These are phyloP conservation scores for Nysson spinosus DNA, from an alignment of 2,888 invertebrate species.

Conservation along the genomic window DNA sequence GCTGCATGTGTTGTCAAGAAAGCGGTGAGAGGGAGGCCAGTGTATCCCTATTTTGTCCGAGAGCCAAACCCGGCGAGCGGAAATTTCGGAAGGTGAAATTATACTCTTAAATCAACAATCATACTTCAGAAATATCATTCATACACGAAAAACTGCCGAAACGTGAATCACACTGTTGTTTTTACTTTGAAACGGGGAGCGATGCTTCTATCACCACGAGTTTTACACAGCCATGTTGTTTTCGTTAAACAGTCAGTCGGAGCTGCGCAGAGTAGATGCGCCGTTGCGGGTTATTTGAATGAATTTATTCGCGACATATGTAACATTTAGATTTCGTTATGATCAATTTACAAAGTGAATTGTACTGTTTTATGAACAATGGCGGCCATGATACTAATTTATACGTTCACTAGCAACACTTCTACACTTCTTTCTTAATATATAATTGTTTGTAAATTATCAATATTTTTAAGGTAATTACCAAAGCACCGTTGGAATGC, in stretches of 20 bases:
- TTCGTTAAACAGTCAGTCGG: conserved; percentile 45
- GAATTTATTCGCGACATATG: background rate
- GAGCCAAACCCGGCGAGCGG: conserved; percentile 90
- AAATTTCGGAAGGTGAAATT: conserved; percentile 87
- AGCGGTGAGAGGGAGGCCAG: conserved; percentile 94
- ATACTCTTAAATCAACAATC: conserved; percentile 6
- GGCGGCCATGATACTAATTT: no score
- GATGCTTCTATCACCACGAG: conserved; percentile 59
- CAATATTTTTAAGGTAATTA: conserved; percentile 83
- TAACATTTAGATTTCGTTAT: no score
- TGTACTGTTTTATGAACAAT: no score
- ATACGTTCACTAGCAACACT: no score
- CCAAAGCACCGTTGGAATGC: conserved; percentile 94
- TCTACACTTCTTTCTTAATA: no score
- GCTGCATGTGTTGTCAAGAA: conserved; percentile 97
- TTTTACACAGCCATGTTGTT: conserved; percentile 67
- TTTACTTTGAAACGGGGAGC: conserved; percentile 25
- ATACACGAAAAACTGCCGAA: conserved; percentile 1
- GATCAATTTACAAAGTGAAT: no score
- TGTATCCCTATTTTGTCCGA: conserved; percentile 92
- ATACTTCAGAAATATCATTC: background rate
- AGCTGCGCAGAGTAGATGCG: conserved; percentile 21
- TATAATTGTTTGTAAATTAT: background rate
- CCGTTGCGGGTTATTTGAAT: conserved; percentile 44
- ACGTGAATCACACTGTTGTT: conserved; percentile 4